phyloP scores from a whole-genome alignment of 1,140 invertebrate genomes.

The Drosophila pallidifrons region DNA sequence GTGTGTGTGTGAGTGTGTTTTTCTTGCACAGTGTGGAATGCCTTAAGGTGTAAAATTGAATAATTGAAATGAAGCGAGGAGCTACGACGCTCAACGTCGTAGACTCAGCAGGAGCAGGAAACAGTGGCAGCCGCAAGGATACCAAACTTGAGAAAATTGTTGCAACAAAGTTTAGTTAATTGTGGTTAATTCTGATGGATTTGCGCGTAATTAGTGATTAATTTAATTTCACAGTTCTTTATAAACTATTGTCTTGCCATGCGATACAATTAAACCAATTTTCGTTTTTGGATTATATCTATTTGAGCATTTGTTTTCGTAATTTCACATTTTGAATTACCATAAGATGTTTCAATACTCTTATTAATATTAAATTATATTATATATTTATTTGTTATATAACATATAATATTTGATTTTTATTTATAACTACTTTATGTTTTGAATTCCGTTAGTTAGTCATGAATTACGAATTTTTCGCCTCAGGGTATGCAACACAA shows the following conservation, averaged over 20 bases:
- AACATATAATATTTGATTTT: too few relatives aligned
- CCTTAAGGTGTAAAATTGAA: slow-evolving; percentile 84
- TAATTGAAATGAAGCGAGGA: slow-evolving; percentile 81
- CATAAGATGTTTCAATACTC: too few relatives aligned
- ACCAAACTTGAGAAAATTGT: slow-evolving; percentile 46
- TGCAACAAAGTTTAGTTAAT: slow-evolving; percentile 83
- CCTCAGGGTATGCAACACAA: slow-evolving; percentile 73
- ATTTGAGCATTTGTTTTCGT: too few relatives aligned
- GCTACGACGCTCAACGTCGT: slow-evolving; percentile 3
- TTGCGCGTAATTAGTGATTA: slow-evolving; percentile 80
- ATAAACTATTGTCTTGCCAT: slow-evolving; percentile 21
- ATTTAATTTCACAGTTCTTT: slow-evolving; percentile 66
- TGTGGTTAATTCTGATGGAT: slow-evolving; percentile 85
- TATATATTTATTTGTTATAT: too few relatives aligned
- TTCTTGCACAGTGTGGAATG: slow-evolving; percentile 61
- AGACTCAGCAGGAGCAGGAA: slow-evolving; percentile 7
- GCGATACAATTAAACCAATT: too few relatives aligned
- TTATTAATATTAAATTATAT: too few relatives aligned
- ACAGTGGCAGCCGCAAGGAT: slow-evolving; percentile 27
- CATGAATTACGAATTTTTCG: neutral
- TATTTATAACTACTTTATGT: too few relatives aligned
- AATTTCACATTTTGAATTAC: too few relatives aligned
- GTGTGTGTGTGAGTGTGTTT: slow-evolving; percentile 35
- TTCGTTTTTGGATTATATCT: too few relatives aligned
- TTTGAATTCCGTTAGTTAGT: too few relatives aligned